phyloP scores from a whole-genome alignment of 2,113 vertebrate species.

The Conger conger region DNA sequence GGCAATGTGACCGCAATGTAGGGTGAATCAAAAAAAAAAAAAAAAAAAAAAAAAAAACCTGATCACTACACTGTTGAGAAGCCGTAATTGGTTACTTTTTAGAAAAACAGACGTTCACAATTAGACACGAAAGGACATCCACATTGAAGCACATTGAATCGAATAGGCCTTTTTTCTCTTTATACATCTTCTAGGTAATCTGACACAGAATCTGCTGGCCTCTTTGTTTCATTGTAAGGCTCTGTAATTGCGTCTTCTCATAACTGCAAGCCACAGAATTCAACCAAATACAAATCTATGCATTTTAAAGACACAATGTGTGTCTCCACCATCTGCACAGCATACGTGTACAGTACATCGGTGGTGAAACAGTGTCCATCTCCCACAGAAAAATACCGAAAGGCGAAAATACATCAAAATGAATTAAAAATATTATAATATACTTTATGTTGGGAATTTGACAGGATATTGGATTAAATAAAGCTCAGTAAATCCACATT shows the following conservation, averaged over 20 bases:
- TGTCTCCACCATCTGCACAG: neutral
- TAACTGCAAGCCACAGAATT: neutral
- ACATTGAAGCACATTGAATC: neutral
- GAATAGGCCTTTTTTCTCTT: neutral
- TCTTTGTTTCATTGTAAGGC: neutral
- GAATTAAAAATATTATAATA: neutral
- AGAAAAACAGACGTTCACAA: slow-evolving; percentile 9
- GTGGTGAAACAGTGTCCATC: neutral
- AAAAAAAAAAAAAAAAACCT: neutral
- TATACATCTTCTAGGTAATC: neutral
- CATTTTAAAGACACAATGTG: neutral
- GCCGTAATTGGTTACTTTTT: slow-evolving; percentile 15
- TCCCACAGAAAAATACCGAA: neutral
- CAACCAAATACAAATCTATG: neutral
- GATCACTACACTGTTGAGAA: neutral
- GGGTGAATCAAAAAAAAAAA: neutral
- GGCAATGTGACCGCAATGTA: neutral
- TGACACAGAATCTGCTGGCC: neutral
- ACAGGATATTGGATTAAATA: neutral
- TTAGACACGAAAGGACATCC: neutral
- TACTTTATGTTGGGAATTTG: neutral
- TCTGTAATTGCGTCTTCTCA: neutral
- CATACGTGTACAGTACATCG: neutral
- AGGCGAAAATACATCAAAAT: neutral
- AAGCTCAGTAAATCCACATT: slow-evolving; percentile 16